Percentiles rank a stretch among this genome's conserved stretches.
Evolutionary conservation across 1,140 invertebrate genomes (phyloP).

Genomic region (Thalassaphorura encarpata): DNA sequence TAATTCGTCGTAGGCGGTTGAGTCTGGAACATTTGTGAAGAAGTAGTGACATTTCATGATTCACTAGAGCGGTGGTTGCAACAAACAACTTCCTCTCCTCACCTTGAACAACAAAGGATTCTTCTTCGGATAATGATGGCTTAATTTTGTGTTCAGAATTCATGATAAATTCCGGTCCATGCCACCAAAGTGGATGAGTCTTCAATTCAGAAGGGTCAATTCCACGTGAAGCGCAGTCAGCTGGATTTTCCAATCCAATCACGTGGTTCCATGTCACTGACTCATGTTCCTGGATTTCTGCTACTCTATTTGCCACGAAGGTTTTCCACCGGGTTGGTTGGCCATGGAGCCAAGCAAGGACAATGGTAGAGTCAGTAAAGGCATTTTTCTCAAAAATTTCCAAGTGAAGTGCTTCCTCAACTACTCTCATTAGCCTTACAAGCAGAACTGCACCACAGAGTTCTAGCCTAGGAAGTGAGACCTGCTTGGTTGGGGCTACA

Average conservation of each 20-base stretch:
- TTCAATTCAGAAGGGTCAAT: constrained; percentile 28
- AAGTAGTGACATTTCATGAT: neutral
- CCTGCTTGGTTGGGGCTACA: constrained; percentile 29
- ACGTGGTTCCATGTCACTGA: constrained; percentile 39
- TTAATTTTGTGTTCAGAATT: neutral
- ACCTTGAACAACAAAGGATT: neutral
- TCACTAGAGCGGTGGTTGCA: neutral
- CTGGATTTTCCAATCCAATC: constrained; percentile 37
- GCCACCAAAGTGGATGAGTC: constrained; percentile 37
- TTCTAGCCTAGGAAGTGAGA: constrained; percentile 33
- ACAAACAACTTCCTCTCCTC: neutral
- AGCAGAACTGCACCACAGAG: constrained; percentile 34
- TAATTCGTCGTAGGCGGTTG: neutral
- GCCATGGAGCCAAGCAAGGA: constrained; percentile 33
- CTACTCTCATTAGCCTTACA: constrained; percentile 14
- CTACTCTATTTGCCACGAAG: constrained; percentile 39
- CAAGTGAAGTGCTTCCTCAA: neutral
- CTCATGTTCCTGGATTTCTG: constrained; percentile 36
- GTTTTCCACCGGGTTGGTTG: constrained; percentile 33
- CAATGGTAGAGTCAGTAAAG: constrained; percentile 37
- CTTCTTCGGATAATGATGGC: neutral
- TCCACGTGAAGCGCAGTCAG: constrained; percentile 40
- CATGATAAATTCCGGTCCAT: constrained; percentile 33
- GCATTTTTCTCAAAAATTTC: constrained; percentile 10
- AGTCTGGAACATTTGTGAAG: neutral